A percentile compares a stretch with the other conserved stretches of the same genome.
Conservation (phyloP, 2,113 vertebrate genomes). For the Mystacornis crossleyi region DNA sequence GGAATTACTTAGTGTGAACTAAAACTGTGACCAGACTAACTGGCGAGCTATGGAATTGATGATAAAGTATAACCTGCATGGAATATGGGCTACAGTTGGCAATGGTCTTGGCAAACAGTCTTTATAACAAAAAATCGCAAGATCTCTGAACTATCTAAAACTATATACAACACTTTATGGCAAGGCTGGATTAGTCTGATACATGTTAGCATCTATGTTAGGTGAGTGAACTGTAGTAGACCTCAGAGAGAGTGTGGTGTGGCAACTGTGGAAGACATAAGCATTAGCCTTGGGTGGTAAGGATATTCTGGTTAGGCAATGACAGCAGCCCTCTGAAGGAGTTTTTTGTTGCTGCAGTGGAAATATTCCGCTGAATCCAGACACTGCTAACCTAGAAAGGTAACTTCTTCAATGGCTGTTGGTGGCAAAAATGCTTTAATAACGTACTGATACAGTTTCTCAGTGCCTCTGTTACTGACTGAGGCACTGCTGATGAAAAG, state of each 20-base stretch:
- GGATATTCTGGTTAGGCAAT: not conserved
- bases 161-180: not conserved
- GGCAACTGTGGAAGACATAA: not conserved
- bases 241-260: not conserved
- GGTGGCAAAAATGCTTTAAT: not conserved
- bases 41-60: not conserved
- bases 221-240: not conserved
- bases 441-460: not conserved
- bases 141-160: not conserved
- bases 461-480: not conserved
- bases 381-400: not conserved
- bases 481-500: not conserved
- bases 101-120: not conserved
- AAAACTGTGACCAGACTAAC: not conserved
- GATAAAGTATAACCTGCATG: not conserved
- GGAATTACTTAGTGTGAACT: not conserved
- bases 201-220: rapidly evolving
- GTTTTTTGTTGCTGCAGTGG: not conserved
- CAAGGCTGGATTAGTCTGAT: not conserved
- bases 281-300: not conserved
- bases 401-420: not conserved
- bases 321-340: not conserved
- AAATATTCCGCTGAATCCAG: not conserved
- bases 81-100: not conserved
- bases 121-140: not conserved